Evolutionary conservation across 1,140 invertebrate species (phyloP).

Genomic region (Lasioglossum baleicum): DNA sequence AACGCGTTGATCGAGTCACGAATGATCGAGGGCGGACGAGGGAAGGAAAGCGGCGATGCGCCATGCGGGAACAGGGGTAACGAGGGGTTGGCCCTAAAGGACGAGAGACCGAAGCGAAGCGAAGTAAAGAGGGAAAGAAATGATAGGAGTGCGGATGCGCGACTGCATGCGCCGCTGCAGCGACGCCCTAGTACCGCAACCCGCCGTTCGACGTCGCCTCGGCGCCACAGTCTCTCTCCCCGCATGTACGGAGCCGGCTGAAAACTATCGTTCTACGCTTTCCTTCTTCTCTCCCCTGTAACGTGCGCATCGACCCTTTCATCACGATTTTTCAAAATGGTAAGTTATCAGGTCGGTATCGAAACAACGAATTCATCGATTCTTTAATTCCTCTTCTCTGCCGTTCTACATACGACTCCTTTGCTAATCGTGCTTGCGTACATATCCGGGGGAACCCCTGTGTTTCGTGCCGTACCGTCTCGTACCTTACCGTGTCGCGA

Average conservation of each 20-base stretch:
- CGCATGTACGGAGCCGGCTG: conserved; percentile 76
- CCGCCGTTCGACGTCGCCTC: conserved; percentile 53
- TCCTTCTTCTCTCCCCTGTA: conserved; percentile 40
- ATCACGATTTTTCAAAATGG: conserved; percentile 65
- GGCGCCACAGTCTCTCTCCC: conserved; percentile 75
- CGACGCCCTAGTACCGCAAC: conserved; percentile 68
- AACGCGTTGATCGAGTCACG: no score
- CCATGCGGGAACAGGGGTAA: no score
- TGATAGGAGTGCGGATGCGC: conserved; percentile 67
- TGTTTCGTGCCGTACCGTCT: not conserved
- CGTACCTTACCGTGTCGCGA: no score
- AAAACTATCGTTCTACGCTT: conserved; percentile 55
- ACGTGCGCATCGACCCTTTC: conserved; percentile 23
- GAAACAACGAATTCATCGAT: not conserved
- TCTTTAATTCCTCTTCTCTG: not conserved
- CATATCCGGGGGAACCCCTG: not conserved
- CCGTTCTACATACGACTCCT: not conserved
- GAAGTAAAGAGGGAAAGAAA: conserved; percentile 8
- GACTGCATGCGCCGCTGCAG: conserved; percentile 72
- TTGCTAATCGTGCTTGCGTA: not conserved
- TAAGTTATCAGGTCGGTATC: conserved; percentile 52
- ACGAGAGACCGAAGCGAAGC: not conserved
- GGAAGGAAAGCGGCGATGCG: no score
- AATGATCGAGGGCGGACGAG: no score
- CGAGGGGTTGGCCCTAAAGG: no score